A percentile compares a stretch with the other conserved stretches of the same genome.
Evolutionary conservation across 1,140 invertebrate genomes (phyloP).

Genomic region (Drosophila mojavensis): DNA sequence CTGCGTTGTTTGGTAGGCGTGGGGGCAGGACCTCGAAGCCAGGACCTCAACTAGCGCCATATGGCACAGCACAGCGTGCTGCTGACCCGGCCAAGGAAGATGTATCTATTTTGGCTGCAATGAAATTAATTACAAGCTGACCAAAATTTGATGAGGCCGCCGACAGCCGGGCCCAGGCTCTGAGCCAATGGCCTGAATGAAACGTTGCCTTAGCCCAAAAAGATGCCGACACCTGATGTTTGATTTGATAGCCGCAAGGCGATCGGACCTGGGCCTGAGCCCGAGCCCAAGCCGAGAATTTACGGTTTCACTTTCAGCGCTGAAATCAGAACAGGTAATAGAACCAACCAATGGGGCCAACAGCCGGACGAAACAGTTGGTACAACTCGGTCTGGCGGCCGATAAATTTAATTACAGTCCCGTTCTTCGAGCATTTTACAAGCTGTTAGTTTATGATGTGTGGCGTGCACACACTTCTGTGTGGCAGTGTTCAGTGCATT

Average conservation of each 20-base stretch:
- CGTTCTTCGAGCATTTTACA: conserved; percentile 38
- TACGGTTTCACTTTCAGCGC: conserved; percentile 77
- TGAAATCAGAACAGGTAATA: conserved; percentile 74
- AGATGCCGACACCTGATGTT: conserved; percentile 75
- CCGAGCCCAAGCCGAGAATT: conserved; percentile 42
- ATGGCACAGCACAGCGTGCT: conserved; percentile 48
- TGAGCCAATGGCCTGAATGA: conserved; percentile 26
- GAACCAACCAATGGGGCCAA: not conserved
- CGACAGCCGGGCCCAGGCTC: conserved; percentile 19
- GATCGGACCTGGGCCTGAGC: conserved; percentile 11
- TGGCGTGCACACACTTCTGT: conserved; percentile 70
- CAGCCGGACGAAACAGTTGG: conserved; percentile 61
- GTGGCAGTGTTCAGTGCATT: conserved; percentile 21
- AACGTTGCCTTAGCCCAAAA: conserved; percentile 12
- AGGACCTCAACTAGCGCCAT: conserved; percentile 40
- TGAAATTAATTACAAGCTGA: conserved; percentile 79
- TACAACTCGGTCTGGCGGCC: conserved; percentile 38
- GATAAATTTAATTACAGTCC: conserved; percentile 70
- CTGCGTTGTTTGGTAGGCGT: conserved; percentile 49
- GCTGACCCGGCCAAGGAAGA: conserved; percentile 43
- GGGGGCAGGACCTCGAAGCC: conserved; percentile 17
- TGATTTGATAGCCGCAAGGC: conserved; percentile 64
- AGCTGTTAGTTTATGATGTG: conserved; percentile 77
- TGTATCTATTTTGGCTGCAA: conserved; percentile 77
- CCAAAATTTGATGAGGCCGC: conserved; percentile 71